These are phyloP conservation scores for Hucho hucho DNA, from an alignment of 2,113 vertebrate species.

Conservation along the genomic window DNA sequence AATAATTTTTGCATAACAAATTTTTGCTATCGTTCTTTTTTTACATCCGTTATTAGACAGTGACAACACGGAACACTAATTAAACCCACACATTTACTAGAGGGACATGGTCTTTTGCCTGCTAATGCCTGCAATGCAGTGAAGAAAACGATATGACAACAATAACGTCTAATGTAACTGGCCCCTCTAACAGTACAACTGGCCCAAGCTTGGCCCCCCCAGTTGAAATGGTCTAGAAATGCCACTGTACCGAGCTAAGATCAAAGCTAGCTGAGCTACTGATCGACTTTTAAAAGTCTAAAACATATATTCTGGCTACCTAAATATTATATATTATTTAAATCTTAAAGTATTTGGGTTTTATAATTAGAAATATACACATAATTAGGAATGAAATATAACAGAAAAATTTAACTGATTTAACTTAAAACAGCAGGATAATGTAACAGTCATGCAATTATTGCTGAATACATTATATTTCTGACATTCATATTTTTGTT, in stretches of 20 bases:
- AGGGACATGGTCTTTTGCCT: too few relatives aligned
- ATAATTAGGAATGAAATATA: not conserved
- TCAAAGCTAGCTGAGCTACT: conserved; percentile 45
- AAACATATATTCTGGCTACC: conserved; percentile 33
- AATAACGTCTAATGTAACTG: too few relatives aligned
- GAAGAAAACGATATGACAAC: too few relatives aligned
- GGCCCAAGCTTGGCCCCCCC: too few relatives aligned
- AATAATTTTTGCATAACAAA: too few relatives aligned
- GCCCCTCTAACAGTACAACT: too few relatives aligned
- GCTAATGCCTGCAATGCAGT: too few relatives aligned
- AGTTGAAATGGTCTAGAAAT: too few relatives aligned
- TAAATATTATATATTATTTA: not conserved
- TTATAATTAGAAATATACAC: conserved; percentile 8
- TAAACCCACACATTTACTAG: too few relatives aligned
- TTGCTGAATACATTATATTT: conserved; percentile 5
- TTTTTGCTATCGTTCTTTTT: too few relatives aligned
- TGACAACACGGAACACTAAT: too few relatives aligned
- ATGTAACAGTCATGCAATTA: conserved; percentile 9
- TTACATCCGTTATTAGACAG: too few relatives aligned
- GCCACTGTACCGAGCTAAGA: conserved; percentile 41
- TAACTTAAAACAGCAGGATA: conserved; percentile 8
- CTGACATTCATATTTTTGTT: conserved; percentile 21
- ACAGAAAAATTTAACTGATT: not conserved
- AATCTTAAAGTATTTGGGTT: not conserved
- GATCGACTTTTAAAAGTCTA: conserved; percentile 37